Base-by-base conservation (phyloP, 2,888 invertebrate genomes). In the Lobophora halterata region DNA sequence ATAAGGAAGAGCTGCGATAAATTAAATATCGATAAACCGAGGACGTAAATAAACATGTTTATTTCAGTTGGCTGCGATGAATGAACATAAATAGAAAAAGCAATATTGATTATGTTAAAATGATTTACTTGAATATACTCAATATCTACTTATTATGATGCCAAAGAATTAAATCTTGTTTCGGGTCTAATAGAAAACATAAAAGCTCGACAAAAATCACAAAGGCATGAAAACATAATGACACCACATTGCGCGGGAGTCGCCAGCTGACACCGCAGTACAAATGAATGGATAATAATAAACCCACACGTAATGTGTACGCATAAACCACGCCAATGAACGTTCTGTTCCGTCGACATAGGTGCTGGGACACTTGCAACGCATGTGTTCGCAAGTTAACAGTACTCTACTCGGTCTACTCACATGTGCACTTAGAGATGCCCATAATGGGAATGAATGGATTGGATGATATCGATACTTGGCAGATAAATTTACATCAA, bases 371-470 rank as follows among this genome's bases (percentile, higher is more conserved):
- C 36, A 49, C 39, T 31, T 45, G 60, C 60, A 59, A 36, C 47
- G 35, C 28, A 27, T 46, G 58, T 49, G 50, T 52, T 52, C 61
- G 67, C 43, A 47, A 38, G 41, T 43, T 47, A 51, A 46, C 48
- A 21, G 49, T 52, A 43, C 31, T 46, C 24, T 5, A 58, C 53
- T 70, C 68, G 68, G 64, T 61, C 61, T 65, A 71, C 67, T 67
- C 71, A 67, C 61, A 76, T 73, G 70, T 72, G 68, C 49, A 48
- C 28, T 29, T 67, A 73, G 75, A 58, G 81, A 54, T 54, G 75
- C 16, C 29, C 30, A n/a, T 5, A 30, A 18, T 18, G 33, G 44
- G 35, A 50, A 43, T 35, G 35, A 52, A 58, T 62, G n/a, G n/a
- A n/a, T n/a, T n/a, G n/a, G n/a, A n/a, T 59, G 52, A 61, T 58